A percentile compares a stretch with the other conserved stretches of the same genome.
Evolutionary conservation across 2,113 vertebrate species (phyloP).

Genomic region (Progne subis): DNA sequence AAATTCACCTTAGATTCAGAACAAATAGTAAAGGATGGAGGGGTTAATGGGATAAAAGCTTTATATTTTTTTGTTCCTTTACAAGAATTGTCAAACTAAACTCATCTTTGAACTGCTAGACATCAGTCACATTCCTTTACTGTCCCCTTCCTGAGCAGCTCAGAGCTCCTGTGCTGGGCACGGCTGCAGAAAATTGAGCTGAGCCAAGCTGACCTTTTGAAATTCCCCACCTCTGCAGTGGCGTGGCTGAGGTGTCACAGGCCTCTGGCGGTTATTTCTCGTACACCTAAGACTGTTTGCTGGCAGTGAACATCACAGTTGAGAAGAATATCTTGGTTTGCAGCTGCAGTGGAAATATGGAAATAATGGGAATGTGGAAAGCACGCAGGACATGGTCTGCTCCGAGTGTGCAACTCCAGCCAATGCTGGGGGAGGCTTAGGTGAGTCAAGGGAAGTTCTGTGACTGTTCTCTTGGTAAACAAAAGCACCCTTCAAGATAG

Average conservation of each 20-base stretch:
- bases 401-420: fast-evolving
- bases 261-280: not conserved
- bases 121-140: not conserved
- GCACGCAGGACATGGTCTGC: not conserved
- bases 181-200: fast-evolving
- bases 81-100: not conserved
- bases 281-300: not conserved
- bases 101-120: not conserved
- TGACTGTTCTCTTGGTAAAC: not conserved
- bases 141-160: not conserved
- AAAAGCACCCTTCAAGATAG: not conserved
- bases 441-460: not conserved
- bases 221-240: not conserved
- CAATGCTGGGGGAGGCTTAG: fast-evolving
- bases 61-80: not conserved
- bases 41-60: not conserved
- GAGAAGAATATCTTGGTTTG: not conserved
- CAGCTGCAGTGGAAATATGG: not conserved
- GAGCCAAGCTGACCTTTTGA: not conserved
- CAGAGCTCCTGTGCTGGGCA: not conserved
- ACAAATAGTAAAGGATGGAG: not conserved
- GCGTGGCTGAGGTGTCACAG: fast-evolving
- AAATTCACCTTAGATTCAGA: not conserved
- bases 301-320: not conserved
- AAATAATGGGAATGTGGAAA: not conserved